Conservation (phyloP, 1,140 invertebrate species). For the Tachypleus tridentatus region DNA sequence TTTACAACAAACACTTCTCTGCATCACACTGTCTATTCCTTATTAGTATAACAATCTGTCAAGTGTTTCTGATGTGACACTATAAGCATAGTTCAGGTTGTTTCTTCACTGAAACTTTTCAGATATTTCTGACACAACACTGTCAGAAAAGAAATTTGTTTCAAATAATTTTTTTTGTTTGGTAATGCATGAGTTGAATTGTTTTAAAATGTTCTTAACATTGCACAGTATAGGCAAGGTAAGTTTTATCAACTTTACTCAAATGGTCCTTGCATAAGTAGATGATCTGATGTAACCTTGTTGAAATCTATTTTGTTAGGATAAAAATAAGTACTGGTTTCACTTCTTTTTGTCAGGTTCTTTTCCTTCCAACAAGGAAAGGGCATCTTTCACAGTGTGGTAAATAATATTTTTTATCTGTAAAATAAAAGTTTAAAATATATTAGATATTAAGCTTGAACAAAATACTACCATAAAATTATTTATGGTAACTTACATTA, state of each 20-base stretch:
- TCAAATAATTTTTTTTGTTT: neutral
- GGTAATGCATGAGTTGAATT: neutral
- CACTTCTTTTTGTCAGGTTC: neutral
- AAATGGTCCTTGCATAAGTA: neutral
- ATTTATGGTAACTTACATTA: no score
- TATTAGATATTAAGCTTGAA: no score
- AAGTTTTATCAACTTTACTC: neutral
- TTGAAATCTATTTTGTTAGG: neutral
- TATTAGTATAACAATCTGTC: no score
- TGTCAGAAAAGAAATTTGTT: no score
- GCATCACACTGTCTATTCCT: no score
- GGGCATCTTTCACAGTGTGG: conserved; percentile 89
- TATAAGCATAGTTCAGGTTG: no score
- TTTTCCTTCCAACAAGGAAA: conserved; percentile 45
- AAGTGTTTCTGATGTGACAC: no score
- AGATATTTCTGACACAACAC: no score
- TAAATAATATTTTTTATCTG: conserved; percentile 90
- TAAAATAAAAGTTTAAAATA: conserved; percentile 14
- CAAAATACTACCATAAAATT: no score
- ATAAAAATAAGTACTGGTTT: no score
- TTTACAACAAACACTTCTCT: no score
- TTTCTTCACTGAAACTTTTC: no score
- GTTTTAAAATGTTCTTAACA: neutral
- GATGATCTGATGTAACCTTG: conserved; percentile 1
- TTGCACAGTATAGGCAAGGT: neutral